Evolutionary conservation across 2,797 vertebrate species (phyloP), one percentile per base, ranked within the genome.

Genomic region (Pangasius larnaudii): DNA sequence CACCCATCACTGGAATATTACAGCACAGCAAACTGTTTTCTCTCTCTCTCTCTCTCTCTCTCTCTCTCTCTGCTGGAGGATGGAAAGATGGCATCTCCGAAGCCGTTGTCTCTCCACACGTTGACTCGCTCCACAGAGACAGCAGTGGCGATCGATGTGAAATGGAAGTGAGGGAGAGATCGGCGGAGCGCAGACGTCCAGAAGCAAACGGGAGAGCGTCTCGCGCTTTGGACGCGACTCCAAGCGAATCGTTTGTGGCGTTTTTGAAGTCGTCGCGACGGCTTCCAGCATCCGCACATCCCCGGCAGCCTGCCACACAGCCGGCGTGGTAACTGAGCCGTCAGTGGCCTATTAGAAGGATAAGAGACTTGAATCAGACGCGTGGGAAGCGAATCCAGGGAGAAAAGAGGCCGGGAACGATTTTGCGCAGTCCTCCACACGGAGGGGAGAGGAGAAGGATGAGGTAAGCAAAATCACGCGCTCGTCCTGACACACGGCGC

Each of bases 61-160:
- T 22, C 42, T 51, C 85, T 75, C 63, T 51, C 80, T 63, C 82
- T 86, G 56, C 27, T 65, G 74, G 42, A 80, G 74, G 63, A 80
- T 84, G 85, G 89, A 92, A 96, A 95, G 93, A 96, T 96, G 96
- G 95, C 94, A 93, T 92, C 94, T 91, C 89, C 85, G 85, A 89
- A 91, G 58, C 85, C 9, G 56, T 24, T 78, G 56, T 33, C n/a
- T 84, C 16, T 51, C 61, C n/a, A 30, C 81, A 33, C 61, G 24
- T 3, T 67, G 63, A 51, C 89, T 75, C 86, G 90, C 58, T 42
- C 58, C 67, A 61, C 56, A 85, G 88, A 87, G 89, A 91, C 92
- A 89, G 93, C 92, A 89, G 93, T 88, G 72, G 72, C 85, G 89
- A 49, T 88, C 90, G 67, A 77, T 91, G 88, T 94, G 93, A 94